Conservation (phyloP, 2,888 invertebrate genomes). For the Cordylochernes scorpioides region DNA sequence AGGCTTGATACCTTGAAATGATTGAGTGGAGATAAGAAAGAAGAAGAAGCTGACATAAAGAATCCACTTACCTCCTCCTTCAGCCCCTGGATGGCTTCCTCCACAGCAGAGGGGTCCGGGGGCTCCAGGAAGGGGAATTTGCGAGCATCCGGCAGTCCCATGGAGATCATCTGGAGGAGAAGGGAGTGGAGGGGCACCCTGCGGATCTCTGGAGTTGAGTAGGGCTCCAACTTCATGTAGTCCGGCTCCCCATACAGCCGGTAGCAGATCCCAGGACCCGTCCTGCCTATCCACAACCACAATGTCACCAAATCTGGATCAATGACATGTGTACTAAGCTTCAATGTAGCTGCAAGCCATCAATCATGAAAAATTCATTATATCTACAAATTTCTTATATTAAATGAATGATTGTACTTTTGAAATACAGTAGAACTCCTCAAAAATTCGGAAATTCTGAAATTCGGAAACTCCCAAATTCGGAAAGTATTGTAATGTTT, state of each 20-base stretch:
- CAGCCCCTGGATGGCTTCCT: slow-evolving; percentile 54
- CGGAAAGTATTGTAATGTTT: no score
- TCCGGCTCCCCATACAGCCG: slow-evolving; percentile 62
- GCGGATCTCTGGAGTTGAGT: slow-evolving; percentile 73
- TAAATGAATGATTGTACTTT: no score
- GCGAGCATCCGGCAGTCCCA: slow-evolving; percentile 68
- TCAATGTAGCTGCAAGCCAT: no score
- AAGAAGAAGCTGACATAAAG: no score
- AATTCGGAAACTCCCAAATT: no score
- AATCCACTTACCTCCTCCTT: slow-evolving; percentile 42
- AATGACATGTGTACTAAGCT: no score
- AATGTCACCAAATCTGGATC: not conserved
- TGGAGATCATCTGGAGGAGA: slow-evolving; percentile 65
- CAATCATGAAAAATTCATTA: no score
- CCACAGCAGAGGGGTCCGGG: slow-evolving; percentile 55
- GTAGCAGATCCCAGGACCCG: slow-evolving; percentile 78
- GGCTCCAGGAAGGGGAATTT: slow-evolving; percentile 83
- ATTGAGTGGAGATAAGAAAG: no score
- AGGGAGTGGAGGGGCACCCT: slow-evolving; percentile 77
- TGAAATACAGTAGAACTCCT: no score
- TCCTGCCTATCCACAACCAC: slow-evolving; percentile 20
- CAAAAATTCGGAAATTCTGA: no score
- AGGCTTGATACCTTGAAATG: no score
- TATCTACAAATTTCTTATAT: no score
- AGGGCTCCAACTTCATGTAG: slow-evolving; percentile 45